Evolutionary conservation across 2,888 invertebrate genomes (phyloP).

Genomic region (Tethea ocularis): DNA sequence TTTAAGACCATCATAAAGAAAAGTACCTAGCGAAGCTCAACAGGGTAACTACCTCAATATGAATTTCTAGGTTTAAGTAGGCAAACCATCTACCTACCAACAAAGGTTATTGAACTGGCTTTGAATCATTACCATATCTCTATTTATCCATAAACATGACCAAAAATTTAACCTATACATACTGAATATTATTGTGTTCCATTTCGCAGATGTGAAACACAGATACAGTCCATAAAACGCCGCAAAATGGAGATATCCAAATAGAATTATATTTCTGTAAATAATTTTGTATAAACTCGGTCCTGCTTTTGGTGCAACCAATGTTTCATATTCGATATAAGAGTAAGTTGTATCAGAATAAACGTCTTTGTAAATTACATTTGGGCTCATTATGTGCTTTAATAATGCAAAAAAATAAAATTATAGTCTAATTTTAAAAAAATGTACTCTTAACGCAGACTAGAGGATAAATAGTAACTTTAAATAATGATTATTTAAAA

Average conservation of each 20-base stretch:
- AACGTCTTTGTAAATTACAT: not conserved
- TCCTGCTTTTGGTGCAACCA: conserved; percentile 22
- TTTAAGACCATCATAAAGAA: no score
- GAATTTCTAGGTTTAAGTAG: no score
- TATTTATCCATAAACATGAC: not conserved
- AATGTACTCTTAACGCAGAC: no score
- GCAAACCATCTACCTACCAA: not conserved
- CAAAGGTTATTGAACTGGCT: not conserved
- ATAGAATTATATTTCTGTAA: conserved; percentile 30
- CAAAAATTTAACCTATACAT: conserved; percentile 13
- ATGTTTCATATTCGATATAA: conserved; percentile 11
- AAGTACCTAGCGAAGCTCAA: no score
- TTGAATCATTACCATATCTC: not conserved
- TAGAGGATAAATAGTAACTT: no score
- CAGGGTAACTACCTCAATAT: no score
- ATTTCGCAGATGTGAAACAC: conserved; percentile 32
- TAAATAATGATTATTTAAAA: no score
- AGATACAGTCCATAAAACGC: conserved; percentile 41
- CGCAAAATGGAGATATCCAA: conserved; percentile 28
- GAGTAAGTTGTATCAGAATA: not conserved
- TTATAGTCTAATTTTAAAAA: no score
- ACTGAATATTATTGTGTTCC: conserved; percentile 30
- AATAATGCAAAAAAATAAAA: not conserved
- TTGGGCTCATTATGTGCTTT: conserved; percentile 5
- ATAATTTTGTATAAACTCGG: conserved; percentile 34